Conservation (phyloP, 2,113 vertebrate species). For the Sterna hirundo region DNA sequence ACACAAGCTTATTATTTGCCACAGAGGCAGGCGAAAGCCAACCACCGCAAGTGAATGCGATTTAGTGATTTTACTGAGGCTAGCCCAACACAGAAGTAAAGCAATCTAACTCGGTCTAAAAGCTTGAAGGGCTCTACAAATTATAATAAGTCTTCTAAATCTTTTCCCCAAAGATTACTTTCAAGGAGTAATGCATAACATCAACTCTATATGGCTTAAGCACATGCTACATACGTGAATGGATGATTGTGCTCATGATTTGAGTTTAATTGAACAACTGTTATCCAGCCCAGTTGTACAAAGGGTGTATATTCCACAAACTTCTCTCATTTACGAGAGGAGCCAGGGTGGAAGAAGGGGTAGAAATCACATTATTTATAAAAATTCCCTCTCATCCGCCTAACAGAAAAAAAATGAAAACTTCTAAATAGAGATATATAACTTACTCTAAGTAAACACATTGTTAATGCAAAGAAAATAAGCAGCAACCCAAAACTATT, state of each 20-base stretch:
- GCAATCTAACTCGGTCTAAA: background rate
- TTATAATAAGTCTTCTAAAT: background rate
- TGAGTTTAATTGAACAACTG: background rate
- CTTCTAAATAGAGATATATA: background rate
- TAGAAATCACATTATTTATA: background rate
- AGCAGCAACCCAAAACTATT: background rate
- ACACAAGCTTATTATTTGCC: background rate
- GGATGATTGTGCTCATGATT: background rate
- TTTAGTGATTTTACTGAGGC: background rate
- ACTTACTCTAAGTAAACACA: background rate
- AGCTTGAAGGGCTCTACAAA: background rate
- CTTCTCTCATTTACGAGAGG: background rate
- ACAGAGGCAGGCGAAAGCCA: background rate
- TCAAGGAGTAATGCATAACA: background rate
- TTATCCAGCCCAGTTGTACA: background rate
- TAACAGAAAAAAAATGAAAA: background rate
- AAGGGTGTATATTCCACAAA: background rate
- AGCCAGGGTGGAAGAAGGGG: background rate
- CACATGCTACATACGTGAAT: background rate
- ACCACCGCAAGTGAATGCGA: accelerated
- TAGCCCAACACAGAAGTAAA: background rate
- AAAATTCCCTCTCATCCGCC: background rate
- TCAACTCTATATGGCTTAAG: background rate
- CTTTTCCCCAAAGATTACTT: background rate
- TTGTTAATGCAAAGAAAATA: background rate